A percentile compares a stretch with the other conserved stretches of the same genome.
phyloP scores from a whole-genome alignment of 1,140 invertebrate species.

The Drosophila pseudoananassae region DNA sequence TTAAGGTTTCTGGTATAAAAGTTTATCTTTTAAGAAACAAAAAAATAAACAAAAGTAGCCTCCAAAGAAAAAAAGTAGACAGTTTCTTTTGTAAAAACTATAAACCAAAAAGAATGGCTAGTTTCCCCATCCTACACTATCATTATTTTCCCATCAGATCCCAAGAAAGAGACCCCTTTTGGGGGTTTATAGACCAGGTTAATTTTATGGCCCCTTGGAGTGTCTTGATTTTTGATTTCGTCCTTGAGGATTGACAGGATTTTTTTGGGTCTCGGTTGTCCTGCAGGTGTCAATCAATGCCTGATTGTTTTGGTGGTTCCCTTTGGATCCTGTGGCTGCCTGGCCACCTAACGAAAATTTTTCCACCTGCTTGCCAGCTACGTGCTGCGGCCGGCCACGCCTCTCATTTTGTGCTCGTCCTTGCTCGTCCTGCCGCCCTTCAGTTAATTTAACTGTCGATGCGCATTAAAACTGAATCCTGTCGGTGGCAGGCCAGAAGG shows the following conservation, averaged over 20 bases:
- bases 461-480: constrained; percentile 61
- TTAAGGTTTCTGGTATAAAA: too few species aligned
- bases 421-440: constrained; percentile 9
- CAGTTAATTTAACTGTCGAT: constrained; percentile 62
- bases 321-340: neutral
- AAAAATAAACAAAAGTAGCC: neutral
- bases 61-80: neutral
- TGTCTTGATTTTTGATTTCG: constrained; percentile 21
- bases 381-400: constrained; percentile 47
- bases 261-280: constrained; percentile 8
- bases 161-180: constrained; percentile 4
- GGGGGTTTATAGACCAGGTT: constrained; percentile 30
- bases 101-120: constrained; percentile 27
- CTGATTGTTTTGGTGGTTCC: constrained; percentile 30
- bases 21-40: too few species aligned
- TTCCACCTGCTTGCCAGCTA: constrained; percentile 8
- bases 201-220: constrained; percentile 28
- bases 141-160: constrained; percentile 15
- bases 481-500: constrained; percentile 22
- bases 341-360: too few species aligned
- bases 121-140: neutral
- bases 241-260: neutral
- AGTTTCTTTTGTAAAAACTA: neutral
- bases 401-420: constrained; percentile 16
- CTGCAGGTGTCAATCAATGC: constrained; percentile 44